Evolutionary conservation across 2,113 vertebrate genomes (phyloP).

Genomic region (Neofelis nebulosa): DNA sequence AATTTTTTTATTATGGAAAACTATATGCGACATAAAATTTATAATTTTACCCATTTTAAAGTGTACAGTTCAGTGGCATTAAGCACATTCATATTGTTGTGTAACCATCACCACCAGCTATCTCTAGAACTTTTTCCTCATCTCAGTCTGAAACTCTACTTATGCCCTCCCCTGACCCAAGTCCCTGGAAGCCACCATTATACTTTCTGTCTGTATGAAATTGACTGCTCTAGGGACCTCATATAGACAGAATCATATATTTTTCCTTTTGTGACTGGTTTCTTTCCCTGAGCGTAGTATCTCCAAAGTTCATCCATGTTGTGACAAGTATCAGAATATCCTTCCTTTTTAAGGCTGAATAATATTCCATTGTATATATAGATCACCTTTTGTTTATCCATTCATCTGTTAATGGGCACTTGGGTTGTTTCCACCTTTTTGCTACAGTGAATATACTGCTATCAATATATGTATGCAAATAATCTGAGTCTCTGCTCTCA

Average conservation of each 20-base stretch:
- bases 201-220: neutral
- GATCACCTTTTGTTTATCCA: neutral
- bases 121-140: neutral
- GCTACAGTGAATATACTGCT: neutral
- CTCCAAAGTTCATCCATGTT: neutral
- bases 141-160: neutral
- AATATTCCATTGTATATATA: neutral
- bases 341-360: neutral
- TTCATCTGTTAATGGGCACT: neutral
- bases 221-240: neutral
- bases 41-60: neutral
- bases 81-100: neutral
- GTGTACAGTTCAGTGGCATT: neutral
- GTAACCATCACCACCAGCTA: neutral
- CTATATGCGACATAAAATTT: neutral
- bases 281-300: neutral
- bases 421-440: neutral
- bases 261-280: neutral
- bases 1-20: neutral
- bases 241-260: neutral
- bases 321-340: neutral
- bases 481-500: neutral
- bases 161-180: neutral
- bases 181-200: neutral
- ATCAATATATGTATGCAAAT: neutral